Percentiles rank a stretch among this genome's conserved stretches.
Evolutionary conservation across 2,888 invertebrate species (phyloP).

Genomic region (Amblyjoppa proteus): DNA sequence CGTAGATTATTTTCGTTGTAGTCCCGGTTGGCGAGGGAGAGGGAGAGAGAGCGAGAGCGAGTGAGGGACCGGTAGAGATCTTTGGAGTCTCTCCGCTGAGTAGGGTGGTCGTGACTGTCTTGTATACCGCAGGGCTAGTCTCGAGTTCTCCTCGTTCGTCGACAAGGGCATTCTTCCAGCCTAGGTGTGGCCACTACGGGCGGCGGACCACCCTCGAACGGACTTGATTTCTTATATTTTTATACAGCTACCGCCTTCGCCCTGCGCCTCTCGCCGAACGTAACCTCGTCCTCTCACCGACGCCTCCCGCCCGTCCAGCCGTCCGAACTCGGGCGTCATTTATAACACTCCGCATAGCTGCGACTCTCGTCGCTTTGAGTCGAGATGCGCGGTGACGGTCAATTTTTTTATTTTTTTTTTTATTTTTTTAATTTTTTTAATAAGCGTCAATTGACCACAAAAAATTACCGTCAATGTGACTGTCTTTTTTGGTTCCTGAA

Average conservation of each 20-base stretch:
- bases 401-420: no score
- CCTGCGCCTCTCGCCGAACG: constrained; percentile 12
- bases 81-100: constrained; percentile 22
- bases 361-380: not conserved
- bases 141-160: constrained; percentile 20
- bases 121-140: constrained; percentile 37
- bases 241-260: constrained; percentile 26
- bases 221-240: constrained; percentile 58
- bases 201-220: constrained; percentile 61
- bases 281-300: constrained; percentile 1
- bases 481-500: no score
- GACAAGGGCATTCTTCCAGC: constrained; percentile 33
- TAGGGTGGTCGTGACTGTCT: constrained; percentile 35
- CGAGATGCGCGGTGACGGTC: no score
- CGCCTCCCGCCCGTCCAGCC: no score
- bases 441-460: no score
- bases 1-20: constrained; percentile 61
- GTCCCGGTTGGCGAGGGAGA: constrained; percentile 23
- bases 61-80: constrained; percentile 5
- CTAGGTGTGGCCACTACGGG: constrained; percentile 63
- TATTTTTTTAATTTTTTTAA: no score
- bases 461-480: no score
- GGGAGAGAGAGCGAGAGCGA: constrained; percentile 31
- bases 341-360: constrained; percentile 37
- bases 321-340: constrained; percentile 44